Conservation (phyloP, 1,140 invertebrate genomes). For the Tachypleus tridentatus region DNA sequence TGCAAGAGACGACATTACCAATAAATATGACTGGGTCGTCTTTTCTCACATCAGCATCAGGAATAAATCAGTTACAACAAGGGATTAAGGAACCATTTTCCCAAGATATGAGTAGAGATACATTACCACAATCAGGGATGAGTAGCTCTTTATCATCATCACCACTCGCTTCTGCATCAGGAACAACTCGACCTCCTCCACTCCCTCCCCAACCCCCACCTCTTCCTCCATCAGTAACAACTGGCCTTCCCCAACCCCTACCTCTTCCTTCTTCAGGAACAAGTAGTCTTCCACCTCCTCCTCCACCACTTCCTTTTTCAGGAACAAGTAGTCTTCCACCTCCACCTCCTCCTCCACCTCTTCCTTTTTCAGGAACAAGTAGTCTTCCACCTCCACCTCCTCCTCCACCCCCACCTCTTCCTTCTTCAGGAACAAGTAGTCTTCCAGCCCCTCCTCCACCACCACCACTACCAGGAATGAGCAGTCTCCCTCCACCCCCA, state of each 20-base stretch:
- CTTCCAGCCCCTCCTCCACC: constrained; percentile 33
- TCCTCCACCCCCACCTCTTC: constrained; percentile 3
- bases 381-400: neutral
- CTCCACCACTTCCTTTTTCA: constrained; percentile 9
- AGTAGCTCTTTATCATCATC: too few species aligned
- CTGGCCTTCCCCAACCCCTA: constrained; percentile 24
- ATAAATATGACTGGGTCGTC: too few species aligned
- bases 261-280: constrained; percentile 12
- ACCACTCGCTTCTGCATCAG: neutral
- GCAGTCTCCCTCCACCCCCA: neutral
- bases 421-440: neutral
- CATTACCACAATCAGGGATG: too few species aligned
- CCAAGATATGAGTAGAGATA: too few species aligned
- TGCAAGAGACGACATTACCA: too few species aligned
- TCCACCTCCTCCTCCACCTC: constrained; percentile 15
- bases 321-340: constrained; percentile 10
- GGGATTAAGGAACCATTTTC: too few species aligned
- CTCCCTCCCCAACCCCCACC: constrained; percentile 33
- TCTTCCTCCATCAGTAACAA: constrained; percentile 26
- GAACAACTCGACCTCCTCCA: constrained; percentile 31
- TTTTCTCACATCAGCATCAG: too few species aligned
- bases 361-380: neutral
- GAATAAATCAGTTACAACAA: too few species aligned
- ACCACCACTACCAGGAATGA: constrained; percentile 12
- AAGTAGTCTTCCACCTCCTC: constrained; percentile 28